These are phyloP conservation scores for Sinocyclocheilus grahami DNA, from an alignment of 2,113 vertebrate genomes.

Conservation along the genomic window DNA sequence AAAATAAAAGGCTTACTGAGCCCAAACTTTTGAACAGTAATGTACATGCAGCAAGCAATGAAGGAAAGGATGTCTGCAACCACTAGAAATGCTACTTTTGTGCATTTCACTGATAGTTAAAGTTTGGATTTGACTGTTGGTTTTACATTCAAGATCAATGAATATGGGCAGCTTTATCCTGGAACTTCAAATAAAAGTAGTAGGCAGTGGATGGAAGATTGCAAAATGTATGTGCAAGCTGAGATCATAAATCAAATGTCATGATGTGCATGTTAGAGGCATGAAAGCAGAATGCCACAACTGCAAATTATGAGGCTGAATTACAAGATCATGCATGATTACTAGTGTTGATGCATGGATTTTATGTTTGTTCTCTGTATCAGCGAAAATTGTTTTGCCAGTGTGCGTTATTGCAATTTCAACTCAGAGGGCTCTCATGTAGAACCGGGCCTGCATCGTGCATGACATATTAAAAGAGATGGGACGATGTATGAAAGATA, in stretches of 20 bases:
- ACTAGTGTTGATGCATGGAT: slow-evolving; percentile 3
- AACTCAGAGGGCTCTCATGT: not conserved
- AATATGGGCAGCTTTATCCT: not conserved
- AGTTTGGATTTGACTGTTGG: not conserved
- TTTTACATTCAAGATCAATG: not conserved
- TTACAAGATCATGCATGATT: slow-evolving; percentile 5
- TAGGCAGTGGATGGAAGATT: not conserved
- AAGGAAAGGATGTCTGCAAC: not conserved
- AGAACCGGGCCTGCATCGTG: not conserved
- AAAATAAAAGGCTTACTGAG: too few species aligned
- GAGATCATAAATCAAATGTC: slow-evolving; percentile 27
- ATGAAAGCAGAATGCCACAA: slow-evolving; percentile 10
- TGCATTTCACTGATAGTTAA: not conserved
- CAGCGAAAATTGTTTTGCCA: not conserved
- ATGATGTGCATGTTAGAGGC: slow-evolving; percentile 12
- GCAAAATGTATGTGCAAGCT: not conserved
- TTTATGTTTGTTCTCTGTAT: slow-evolving; percentile 4
- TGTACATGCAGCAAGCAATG: not conserved
- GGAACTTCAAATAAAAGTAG: not conserved
- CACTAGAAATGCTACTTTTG: not conserved
- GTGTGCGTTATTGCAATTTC: not conserved
- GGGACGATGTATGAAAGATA: not conserved
- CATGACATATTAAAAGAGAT: not conserved
- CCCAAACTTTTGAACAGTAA: not conserved
- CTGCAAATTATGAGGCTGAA: slow-evolving; percentile 2